These are phyloP conservation scores for Clarias gariepinus DNA, from an alignment of 2,113 vertebrate genomes.

Conservation along the genomic window DNA sequence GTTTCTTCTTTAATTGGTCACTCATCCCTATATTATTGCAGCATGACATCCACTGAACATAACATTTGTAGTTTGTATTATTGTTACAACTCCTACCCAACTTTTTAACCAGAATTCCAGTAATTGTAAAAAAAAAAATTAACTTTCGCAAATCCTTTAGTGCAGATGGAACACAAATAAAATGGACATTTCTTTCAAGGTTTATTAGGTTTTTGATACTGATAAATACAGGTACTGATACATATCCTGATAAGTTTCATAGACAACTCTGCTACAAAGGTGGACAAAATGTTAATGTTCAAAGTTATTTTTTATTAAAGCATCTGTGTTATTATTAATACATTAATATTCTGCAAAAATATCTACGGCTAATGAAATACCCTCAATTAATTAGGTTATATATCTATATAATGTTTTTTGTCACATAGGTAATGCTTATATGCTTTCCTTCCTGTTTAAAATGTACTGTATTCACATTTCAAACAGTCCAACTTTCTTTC, in stretches of 20 bases:
- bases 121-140: background rate
- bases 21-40: background rate
- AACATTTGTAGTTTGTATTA: background rate
- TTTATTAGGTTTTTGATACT: constrained; percentile 47
- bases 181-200: constrained; percentile 39
- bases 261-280: constrained; percentile 63
- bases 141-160: background rate
- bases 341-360: background rate
- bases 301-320: constrained; percentile 32
- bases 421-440: background rate
- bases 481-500: background rate
- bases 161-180: constrained; percentile 30
- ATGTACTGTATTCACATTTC: background rate
- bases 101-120: background rate
- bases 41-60: background rate
- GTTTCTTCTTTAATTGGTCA: background rate
- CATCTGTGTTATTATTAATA: background rate
- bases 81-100: background rate
- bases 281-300: constrained; percentile 67
- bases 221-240: constrained; percentile 64
- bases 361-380: background rate
- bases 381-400: constrained; percentile 38
- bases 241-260: constrained; percentile 54
- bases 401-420: too few species aligned
- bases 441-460: background rate